Base-by-base conservation (phyloP, 1,140 invertebrate genomes). In the Phortica variegata region DNA sequence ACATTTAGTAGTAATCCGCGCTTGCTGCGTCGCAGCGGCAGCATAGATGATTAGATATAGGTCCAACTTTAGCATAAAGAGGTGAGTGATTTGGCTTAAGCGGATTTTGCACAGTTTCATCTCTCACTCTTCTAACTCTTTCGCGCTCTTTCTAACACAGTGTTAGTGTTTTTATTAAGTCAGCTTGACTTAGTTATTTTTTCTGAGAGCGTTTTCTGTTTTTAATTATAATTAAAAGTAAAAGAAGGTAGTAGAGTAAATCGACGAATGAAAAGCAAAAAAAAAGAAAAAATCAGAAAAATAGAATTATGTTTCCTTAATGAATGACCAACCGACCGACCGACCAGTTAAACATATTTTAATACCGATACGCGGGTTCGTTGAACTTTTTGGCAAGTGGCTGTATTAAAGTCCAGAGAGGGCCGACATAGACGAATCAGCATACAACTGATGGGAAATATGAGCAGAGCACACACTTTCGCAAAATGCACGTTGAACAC, bases 261-360 rank as follows among this genome's bases (percentile, higher is more conserved):
- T 13, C 33, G 6, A 36, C 4, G 33, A 6, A 16, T 13, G 6
- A 36, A 36, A n/a, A 6, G n/a, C 5, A 36, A n/a, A 36, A 16
- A 13, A 6, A n/a, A 36, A 16, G 13, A 36, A n/a, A 36, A n/a
- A 51, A 68, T 54, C 52, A 54, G 51, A 68, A 26, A 26, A 68
- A 69, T 60, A 68, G 63, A 68, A 66, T 68, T 68, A 68, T 68
- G 63, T 68, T 68, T 68, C 63, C 63, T 60, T 68, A 68, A 68
- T 68, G 63, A 68, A 59, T 61, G 58, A 62, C 55, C 56, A 43
- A 34, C 58, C n/a, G n/a, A n/a, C n/a, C n/a, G n/a, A n/a, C n/a
- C n/a, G n/a, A 49, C 59, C 43, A 26, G 59, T 57, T 68, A 68
- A 66, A 58, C 63, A 68, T 68, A 65, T 55, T 68, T 68, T 63